Base-by-base conservation (phyloP, 1,140 invertebrate species). In the Bombus impatiens region DNA sequence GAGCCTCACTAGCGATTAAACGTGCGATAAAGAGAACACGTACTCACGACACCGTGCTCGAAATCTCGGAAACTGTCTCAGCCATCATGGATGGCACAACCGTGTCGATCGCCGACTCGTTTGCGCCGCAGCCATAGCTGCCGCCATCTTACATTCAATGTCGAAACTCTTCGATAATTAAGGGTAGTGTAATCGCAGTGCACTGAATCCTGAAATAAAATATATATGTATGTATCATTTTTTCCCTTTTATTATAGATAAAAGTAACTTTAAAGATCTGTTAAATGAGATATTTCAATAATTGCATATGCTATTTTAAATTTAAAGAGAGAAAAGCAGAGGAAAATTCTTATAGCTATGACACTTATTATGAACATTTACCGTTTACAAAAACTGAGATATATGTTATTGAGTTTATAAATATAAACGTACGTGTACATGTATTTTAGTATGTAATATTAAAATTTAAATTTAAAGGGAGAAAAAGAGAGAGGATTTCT, bases 61-160 rank as follows among this genome's bases (percentile, higher is more conserved):
- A 88, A 88, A 82, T 91, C 88, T 71, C 83, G 80, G 72, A 90
- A 87, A 88, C 90, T 84, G 90, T 65, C 84, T 87, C 88, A 71
- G 80, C 89, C 90, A 91, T 91, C 84, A 88, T 89, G 84, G 68
- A 81, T 72, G 87, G 44, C 70, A 82, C 84, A 70, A 71, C 72
- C 72, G 53, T 81, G 67, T 84, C 83, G 84, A 87, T 68, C 75
- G 86, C 77, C 59, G 71, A 86, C 84, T 85, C 78, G 42, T 28
- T 57, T 82, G 79, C 79, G 71, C 84, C 84, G 84, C 79, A 86
- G 59, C 71, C 78, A 65, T 75, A n/a, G n/a, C 32, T 86, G 78
- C 25, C 59, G 84, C 84, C 84, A 86, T 82, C 84, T 86, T 35
- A 32, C 83, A 47, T 25, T 57, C 9, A 47, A 42, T 35, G 3